Percentiles rank a stretch among this genome's conserved stretches.
phyloP scores from a whole-genome alignment of 2,888 invertebrate species.

The Morpho achilles region DNA sequence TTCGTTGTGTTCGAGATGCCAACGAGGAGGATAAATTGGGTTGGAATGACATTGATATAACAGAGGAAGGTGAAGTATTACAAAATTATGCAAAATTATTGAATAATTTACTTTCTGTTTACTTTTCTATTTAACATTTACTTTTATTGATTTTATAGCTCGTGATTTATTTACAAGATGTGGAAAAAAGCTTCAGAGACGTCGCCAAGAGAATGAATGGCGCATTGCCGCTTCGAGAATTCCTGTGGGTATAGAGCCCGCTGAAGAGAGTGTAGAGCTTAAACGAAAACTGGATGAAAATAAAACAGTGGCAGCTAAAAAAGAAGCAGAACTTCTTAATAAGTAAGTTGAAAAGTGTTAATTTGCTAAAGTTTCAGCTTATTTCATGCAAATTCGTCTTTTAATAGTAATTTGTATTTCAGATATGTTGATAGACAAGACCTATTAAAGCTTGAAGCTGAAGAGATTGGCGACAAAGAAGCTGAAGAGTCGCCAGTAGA shows the following conservation, averaged over 20 bases:
- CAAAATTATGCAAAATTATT: neutral
- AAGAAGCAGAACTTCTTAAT: conserved; percentile 74
- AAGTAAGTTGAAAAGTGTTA: conserved; percentile 56
- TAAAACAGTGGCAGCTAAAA: conserved; percentile 65
- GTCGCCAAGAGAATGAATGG: conserved; percentile 83
- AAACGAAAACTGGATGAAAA: conserved; percentile 79
- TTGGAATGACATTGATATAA: conserved; percentile 63
- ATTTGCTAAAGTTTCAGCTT: neutral
- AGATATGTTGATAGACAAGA: conserved; percentile 67
- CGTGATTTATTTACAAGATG: conserved; percentile 82
- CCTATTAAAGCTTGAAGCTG: conserved; percentile 58
- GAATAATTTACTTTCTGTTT: neutral
- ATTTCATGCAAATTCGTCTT: neutral
- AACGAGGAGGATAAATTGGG: conserved; percentile 59
- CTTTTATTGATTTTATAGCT: conserved; percentile 53
- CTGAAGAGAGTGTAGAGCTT: conserved; percentile 72
- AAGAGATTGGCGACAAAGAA: conserved; percentile 67
- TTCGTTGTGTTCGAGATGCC: conserved; percentile 61
- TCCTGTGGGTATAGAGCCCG: conserved; percentile 78
- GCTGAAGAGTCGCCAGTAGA: conserved; percentile 67
- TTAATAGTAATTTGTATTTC: conserved; percentile 23
- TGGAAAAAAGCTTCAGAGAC: conserved; percentile 81
- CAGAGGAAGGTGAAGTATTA: conserved; percentile 61
- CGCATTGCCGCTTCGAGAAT: conserved; percentile 77
- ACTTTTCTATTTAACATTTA: neutral